Conservation (phyloP, 2,113 vertebrate species). For the Microcebus lehilahytsara region DNA sequence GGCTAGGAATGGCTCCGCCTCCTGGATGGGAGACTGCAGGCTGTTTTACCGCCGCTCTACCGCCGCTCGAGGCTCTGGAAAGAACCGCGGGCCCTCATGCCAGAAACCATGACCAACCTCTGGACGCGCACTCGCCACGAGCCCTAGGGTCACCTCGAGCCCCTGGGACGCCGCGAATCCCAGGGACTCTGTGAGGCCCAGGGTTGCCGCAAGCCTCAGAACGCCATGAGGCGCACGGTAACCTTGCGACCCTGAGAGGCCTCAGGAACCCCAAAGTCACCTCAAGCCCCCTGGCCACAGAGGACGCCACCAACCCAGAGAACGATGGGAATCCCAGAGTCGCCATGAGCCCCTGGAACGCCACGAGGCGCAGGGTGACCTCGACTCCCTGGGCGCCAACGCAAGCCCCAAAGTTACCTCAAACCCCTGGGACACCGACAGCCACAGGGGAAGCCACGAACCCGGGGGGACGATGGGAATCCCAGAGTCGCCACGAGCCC, state of each 20-base stretch:
- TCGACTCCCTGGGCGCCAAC: too few relatives aligned
- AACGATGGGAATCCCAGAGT: background rate
- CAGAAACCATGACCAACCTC: background rate
- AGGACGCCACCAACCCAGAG: background rate
- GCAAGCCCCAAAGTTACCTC: background rate
- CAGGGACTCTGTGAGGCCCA: background rate
- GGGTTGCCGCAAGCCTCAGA: background rate
- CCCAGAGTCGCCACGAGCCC: too few relatives aligned
- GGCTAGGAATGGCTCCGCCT: fast-evolving
- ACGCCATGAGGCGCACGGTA: background rate
- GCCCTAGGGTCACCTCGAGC: background rate
- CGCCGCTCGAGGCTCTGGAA: background rate
- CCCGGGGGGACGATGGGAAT: too few relatives aligned
- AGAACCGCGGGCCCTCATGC: fast-evolving
- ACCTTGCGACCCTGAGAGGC: background rate
- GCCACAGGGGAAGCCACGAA: background rate
- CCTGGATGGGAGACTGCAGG: fast-evolving
- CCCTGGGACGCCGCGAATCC: background rate
- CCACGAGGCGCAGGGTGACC: background rate
- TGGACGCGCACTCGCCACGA: background rate
- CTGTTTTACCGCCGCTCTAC: background rate
- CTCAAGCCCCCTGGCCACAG: background rate
- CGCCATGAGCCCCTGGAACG: background rate
- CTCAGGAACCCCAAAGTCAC: too few relatives aligned
- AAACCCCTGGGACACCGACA: too few relatives aligned